These are phyloP conservation scores for Labia minor DNA, from an alignment of 2,888 invertebrate species.

Conservation along the genomic window DNA sequence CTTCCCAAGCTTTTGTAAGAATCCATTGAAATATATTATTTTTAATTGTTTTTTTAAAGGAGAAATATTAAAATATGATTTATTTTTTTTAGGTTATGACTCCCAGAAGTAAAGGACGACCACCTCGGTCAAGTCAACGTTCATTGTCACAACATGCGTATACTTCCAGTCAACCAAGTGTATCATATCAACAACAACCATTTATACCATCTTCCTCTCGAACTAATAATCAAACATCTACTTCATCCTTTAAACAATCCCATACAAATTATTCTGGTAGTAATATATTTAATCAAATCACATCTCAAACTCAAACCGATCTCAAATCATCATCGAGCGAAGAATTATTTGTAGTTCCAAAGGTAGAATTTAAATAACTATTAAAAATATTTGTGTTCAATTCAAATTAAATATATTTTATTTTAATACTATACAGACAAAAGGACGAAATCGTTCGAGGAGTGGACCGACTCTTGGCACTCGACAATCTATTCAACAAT, in stretches of 20 bases:
- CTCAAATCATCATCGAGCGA: constrained; percentile 27
- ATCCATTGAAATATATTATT: no score
- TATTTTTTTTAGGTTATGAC: background rate
- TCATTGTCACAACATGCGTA: background rate
- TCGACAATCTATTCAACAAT: constrained; percentile 31
- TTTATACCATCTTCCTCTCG: background rate
- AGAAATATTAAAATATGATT: background rate
- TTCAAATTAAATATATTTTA: constrained; percentile 9
- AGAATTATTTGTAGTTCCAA: constrained; percentile 40
- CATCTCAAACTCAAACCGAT: background rate
- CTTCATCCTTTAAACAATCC: background rate
- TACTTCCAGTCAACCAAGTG: background rate
- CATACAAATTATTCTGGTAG: background rate
- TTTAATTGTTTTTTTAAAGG: background rate
- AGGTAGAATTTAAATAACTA: constrained; percentile 31
- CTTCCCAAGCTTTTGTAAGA: constrained; percentile 25
- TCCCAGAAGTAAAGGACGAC: background rate
- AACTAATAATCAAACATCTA: background rate
- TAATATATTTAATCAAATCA: background rate
- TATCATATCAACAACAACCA: background rate
- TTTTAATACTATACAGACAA: constrained; percentile 33
- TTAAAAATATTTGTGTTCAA: background rate
- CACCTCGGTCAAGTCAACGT: background rate
- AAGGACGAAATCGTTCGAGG: constrained; percentile 42
- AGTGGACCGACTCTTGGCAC: constrained; percentile 35